Percentiles rank a stretch among this genome's conserved stretches.
phyloP scores from a whole-genome alignment of 2,888 invertebrate genomes.

The Xestia sexstrigata region DNA sequence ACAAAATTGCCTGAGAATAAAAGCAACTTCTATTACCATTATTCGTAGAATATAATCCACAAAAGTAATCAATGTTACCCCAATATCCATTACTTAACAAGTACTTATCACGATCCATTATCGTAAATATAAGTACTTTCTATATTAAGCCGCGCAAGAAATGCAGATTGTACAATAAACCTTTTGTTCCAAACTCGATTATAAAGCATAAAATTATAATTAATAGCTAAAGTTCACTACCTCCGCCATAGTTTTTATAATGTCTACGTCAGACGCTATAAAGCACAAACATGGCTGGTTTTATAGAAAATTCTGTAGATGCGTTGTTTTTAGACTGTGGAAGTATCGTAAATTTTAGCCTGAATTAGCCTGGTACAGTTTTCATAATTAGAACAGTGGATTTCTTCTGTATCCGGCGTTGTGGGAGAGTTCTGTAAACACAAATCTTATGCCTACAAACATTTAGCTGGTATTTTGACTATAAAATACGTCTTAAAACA shows the following conservation, averaged over 20 bases:
- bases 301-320: slow-evolving; percentile 34
- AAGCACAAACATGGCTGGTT: slow-evolving; percentile 41
- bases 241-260: slow-evolving; percentile 41
- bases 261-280: slow-evolving; percentile 45
- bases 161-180: slow-evolving; percentile 30
- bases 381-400: slow-evolving; percentile 22
- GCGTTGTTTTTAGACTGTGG: slow-evolving; percentile 27
- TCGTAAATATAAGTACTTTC: neutral
- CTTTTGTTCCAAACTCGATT: slow-evolving; percentile 33
- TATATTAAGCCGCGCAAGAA: neutral
- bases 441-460: slow-evolving; percentile 17
- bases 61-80: slow-evolving; percentile 11
- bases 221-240: slow-evolving; percentile 46
- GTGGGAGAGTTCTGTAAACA: slow-evolving; percentile 2
- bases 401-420: slow-evolving; percentile 24
- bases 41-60: neutral
- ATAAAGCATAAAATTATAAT: slow-evolving; percentile 50
- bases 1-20: neutral
- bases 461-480: slow-evolving; percentile 9
- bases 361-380: slow-evolving; percentile 19
- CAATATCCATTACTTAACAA: slow-evolving; percentile 8
- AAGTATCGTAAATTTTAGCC: slow-evolving; percentile 31
- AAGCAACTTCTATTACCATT: neutral
- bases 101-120: neutral
- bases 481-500: slow-evolving; percentile 11